These are phyloP conservation scores for Tympanuchus pallidicinctus DNA, from an alignment of 2,113 vertebrate species.

Conservation along the genomic window DNA sequence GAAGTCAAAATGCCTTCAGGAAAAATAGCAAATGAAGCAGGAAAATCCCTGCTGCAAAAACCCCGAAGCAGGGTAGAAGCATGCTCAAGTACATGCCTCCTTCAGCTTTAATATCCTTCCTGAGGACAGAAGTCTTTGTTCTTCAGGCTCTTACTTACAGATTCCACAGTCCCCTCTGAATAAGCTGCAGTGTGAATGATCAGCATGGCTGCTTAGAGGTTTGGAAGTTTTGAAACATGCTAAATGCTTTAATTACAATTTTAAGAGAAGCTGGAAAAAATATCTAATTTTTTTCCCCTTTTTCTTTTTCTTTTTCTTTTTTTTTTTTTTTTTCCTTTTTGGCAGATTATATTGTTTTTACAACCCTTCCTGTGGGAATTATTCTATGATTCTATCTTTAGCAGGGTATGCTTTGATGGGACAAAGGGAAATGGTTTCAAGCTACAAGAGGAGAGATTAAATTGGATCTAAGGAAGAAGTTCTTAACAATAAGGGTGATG, in stretches of 20 bases:
- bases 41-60: constrained; percentile 53
- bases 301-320: not conserved
- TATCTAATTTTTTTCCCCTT: too few species aligned
- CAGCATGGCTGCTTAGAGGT: not conserved
- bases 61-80: not conserved
- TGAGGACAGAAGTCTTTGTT: constrained; percentile 27
- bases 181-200: not conserved
- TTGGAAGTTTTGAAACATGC: not conserved
- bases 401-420: too few species aligned
- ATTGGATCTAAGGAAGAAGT: too few species aligned
- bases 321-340: not conserved
- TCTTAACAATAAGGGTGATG: too few species aligned
- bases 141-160: not conserved
- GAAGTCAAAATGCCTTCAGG: constrained; percentile 16
- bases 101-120: constrained; percentile 46
- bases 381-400: too few species aligned
- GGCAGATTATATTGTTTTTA: not conserved
- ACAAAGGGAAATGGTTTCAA: too few species aligned
- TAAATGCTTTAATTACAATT: not conserved
- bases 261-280: not conserved
- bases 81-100: not conserved
- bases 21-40: constrained; percentile 20
- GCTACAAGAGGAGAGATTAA: too few species aligned
- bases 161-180: not conserved
- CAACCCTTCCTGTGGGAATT: not conserved